Conservation (phyloP, 2,888 invertebrate species). For the Eubasilissa splendida region DNA sequence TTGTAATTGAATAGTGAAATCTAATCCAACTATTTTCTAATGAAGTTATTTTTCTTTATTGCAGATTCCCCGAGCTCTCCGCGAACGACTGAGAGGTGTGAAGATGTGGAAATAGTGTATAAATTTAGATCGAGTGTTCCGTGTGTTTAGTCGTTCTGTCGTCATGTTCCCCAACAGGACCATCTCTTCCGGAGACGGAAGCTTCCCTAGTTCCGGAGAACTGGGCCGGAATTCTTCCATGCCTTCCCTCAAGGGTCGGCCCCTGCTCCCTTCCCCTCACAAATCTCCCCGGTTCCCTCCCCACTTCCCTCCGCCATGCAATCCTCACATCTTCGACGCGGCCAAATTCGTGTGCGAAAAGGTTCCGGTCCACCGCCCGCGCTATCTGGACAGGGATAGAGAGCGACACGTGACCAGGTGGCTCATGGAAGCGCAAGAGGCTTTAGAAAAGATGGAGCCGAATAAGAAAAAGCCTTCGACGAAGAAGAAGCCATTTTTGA, state of each 20-base stretch:
- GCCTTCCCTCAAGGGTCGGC: constrained; percentile 61
- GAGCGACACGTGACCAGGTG: constrained; percentile 70
- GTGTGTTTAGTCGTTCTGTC: neutral
- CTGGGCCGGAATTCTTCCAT: constrained; percentile 64
- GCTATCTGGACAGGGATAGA: constrained; percentile 70
- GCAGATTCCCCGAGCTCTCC: constrained; percentile 27
- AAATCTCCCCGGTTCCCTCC: constrained; percentile 62
- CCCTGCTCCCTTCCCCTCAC: constrained; percentile 42
- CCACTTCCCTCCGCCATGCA: constrained; percentile 61
- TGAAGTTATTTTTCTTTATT: constrained; percentile 29
- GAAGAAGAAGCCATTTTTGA: constrained; percentile 68
- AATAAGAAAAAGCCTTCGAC: constrained; percentile 70
- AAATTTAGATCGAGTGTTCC: neutral
- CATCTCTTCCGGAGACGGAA: constrained; percentile 64
- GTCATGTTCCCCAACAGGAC: constrained; percentile 64
- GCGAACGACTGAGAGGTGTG: constrained; percentile 31
- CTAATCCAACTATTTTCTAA: neutral
- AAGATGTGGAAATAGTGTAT: constrained; percentile 25
- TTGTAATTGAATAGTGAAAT: no score
- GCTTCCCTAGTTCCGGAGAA: constrained; percentile 62
- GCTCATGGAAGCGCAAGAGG: constrained; percentile 72
- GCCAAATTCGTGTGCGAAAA: constrained; percentile 71
- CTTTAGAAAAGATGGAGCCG: constrained; percentile 67
- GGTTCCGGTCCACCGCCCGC: constrained; percentile 60
- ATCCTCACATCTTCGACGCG: constrained; percentile 70